Evolutionary conservation across 2,113 vertebrate genomes (phyloP).

Genomic region (Eira barbara): DNA sequence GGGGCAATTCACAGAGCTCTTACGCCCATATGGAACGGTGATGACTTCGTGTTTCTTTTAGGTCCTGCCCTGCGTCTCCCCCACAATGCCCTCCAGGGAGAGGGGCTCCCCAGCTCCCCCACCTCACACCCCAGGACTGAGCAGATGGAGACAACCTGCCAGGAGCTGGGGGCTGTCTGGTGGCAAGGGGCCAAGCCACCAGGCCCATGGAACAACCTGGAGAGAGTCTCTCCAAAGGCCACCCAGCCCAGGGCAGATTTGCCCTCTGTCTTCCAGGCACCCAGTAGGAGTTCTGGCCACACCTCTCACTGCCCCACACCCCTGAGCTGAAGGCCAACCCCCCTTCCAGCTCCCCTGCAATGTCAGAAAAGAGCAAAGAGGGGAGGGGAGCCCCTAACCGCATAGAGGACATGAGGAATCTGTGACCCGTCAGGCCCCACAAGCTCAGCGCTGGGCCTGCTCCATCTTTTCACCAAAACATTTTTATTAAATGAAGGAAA

Average conservation of each 20-base stretch:
- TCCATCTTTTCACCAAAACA: not conserved
- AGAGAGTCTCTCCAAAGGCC: not conserved
- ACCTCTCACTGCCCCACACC: not conserved
- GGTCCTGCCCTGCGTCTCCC: not conserved
- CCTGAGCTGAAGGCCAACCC: not conserved
- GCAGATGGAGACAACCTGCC: not conserved
- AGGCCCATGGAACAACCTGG: not conserved
- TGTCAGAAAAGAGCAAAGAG: not conserved
- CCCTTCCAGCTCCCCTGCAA: not conserved
- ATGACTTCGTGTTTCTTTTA: not conserved
- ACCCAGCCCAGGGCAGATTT: not conserved
- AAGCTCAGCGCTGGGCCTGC: not conserved
- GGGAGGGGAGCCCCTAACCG: not conserved
- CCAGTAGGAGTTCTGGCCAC: too few relatives aligned
- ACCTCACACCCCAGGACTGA: not conserved
- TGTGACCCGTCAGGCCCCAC: not conserved
- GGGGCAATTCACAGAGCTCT: not conserved
- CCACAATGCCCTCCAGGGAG: not conserved
- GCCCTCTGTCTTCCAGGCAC: not conserved
- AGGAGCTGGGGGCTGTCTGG: not conserved
- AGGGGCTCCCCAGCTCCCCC: not conserved
- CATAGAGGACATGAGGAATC: not conserved
- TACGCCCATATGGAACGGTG: not conserved
- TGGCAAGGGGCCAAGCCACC: not conserved
- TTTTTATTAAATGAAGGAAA: constrained; percentile 63